Conservation (phyloP, 2,113 vertebrate genomes). For the Hippocampus guttulatus region DNA sequence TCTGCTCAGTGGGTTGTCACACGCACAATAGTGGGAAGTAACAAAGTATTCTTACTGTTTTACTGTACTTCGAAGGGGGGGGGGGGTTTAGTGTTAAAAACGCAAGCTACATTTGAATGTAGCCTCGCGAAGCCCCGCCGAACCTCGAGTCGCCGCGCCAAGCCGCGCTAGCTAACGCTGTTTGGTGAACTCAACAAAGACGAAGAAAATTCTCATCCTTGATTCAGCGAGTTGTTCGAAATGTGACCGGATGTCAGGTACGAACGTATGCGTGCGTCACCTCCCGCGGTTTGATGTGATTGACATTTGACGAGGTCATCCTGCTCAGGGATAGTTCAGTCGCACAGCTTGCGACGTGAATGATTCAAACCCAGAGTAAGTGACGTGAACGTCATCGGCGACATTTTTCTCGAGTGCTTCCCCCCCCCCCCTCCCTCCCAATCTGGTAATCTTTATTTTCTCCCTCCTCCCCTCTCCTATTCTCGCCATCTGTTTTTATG, state of each 20-base stretch:
- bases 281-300: slow-evolving; percentile 7
- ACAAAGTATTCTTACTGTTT: no score
- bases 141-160: no score
- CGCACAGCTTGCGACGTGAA: slow-evolving; percentile 25
- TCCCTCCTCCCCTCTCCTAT: not conserved
- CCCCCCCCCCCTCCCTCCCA: slow-evolving; percentile 21
- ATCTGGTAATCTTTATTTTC: slow-evolving; percentile 8
- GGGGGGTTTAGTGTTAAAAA: not conserved
- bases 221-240: no score
- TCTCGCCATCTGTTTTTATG: slow-evolving; percentile 30
- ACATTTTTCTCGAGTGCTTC: slow-evolving; percentile 30
- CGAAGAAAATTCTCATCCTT: no score
- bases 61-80: not conserved
- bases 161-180: no score
- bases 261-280: no score
- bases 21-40: slow-evolving; percentile 7
- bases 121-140: no score
- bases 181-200: no score
- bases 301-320: slow-evolving; percentile 47
- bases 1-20: slow-evolving; percentile 29
- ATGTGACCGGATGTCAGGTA: no score
- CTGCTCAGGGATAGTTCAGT: slow-evolving; percentile 30
- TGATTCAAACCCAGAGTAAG: slow-evolving; percentile 42
- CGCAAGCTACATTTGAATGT: not conserved
- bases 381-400: slow-evolving; percentile 32